These are phyloP conservation scores for Leucopternis melanops DNA, from an alignment of 2,113 vertebrate genomes.

Conservation along the genomic window DNA sequence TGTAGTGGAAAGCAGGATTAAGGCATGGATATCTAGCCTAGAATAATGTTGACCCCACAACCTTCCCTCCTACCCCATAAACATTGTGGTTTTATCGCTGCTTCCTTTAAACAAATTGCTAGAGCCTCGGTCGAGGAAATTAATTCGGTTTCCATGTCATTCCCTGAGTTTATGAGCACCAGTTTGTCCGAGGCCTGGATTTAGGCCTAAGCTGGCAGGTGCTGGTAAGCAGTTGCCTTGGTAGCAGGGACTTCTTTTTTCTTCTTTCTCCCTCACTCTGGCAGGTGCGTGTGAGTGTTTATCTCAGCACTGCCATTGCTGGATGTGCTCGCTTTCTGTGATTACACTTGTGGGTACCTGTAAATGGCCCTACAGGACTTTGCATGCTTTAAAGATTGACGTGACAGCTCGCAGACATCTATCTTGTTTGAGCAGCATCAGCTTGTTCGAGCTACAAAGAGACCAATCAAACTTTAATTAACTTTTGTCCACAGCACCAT, in stretches of 20 bases:
- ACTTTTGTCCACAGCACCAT: background rate
- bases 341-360: background rate
- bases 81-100: background rate
- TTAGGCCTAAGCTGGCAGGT: slow-evolving; percentile 47
- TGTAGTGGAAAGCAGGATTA: slow-evolving; percentile 39
- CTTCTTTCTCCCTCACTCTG: background rate
- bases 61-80: slow-evolving; percentile 13
- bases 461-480: slow-evolving; percentile 65
- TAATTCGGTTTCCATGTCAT: background rate
- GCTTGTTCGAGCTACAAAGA: slow-evolving; percentile 5
- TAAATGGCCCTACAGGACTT: background rate
- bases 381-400: background rate
- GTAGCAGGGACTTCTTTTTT: background rate
- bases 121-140: slow-evolving; percentile 9
- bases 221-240: slow-evolving; percentile 17
- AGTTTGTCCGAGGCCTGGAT: background rate
- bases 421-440: background rate
- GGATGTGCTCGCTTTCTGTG: background rate
- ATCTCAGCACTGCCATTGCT: background rate
- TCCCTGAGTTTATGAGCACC: background rate
- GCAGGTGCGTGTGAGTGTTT: background rate
- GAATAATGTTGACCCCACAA: slow-evolving; percentile 28
- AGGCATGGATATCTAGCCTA: slow-evolving; percentile 8
- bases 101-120: slow-evolving; percentile 40
- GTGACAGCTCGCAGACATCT: background rate